Percentiles rank a stretch among this genome's conserved stretches.
These are phyloP conservation scores for Erynnis tages DNA, from an alignment of 2,888 invertebrate genomes.

Conservation along the genomic window DNA sequence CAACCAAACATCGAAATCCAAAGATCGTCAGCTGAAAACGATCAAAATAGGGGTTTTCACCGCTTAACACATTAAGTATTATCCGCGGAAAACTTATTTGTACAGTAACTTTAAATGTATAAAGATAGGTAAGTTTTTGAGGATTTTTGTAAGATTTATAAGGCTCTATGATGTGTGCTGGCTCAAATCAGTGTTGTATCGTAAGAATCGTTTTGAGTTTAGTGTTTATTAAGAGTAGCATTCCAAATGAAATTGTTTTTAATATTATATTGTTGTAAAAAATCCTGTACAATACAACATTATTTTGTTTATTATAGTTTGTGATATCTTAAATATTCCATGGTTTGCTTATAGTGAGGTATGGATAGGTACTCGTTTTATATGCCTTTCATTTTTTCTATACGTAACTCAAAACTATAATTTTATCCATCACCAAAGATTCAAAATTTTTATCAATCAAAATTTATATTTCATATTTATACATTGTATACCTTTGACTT, in stretches of 20 bases:
- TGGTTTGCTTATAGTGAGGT: neutral
- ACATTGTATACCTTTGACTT: too few relatives aligned
- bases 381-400: too few relatives aligned
- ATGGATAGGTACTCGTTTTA: too few relatives aligned
- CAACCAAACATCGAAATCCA: too few relatives aligned
- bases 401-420: too few relatives aligned
- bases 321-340: conserved; percentile 4
- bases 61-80: too few relatives aligned
- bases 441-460: too few relatives aligned
- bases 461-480: too few relatives aligned
- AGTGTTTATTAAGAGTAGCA: conserved; percentile 1
- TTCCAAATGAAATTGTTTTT: conserved; percentile 6
- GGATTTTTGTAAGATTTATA: conserved; percentile 12
- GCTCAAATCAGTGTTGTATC: conserved; percentile 21
- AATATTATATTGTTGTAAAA: neutral
- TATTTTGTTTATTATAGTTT: neutral
- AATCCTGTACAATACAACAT: neutral
- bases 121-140: conserved; percentile 14
- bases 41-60: too few relatives aligned
- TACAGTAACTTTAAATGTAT: neutral
- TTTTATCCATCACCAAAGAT: too few relatives aligned
- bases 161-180: conserved; percentile 6
- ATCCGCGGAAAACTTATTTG: too few relatives aligned
- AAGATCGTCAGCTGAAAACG: too few relatives aligned
- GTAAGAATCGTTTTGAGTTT: neutral